Conservation (phyloP, 2,113 vertebrate genomes). For the Toxotes jaculatrix region DNA sequence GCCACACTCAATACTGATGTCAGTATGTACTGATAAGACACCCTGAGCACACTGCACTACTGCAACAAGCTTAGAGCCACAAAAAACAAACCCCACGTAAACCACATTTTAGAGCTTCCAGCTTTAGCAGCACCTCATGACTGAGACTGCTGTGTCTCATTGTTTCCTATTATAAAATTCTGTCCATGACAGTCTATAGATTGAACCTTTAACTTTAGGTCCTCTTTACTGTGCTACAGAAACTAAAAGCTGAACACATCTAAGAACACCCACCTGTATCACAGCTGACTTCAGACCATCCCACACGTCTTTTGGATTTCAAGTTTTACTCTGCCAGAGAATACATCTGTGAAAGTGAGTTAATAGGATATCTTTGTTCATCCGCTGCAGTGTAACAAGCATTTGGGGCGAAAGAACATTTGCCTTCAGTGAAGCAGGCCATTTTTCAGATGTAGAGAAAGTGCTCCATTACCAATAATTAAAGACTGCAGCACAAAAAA, state of each 20-base stretch:
- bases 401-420: not conserved
- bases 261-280: not conserved
- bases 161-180: not conserved
- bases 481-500: not conserved
- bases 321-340: not conserved
- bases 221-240: not conserved
- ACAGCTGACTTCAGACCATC: not conserved
- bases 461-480: conserved; percentile 5
- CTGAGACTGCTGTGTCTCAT: not conserved
- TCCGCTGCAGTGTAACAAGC: not conserved
- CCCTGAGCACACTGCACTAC: not conserved
- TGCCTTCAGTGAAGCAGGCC: not conserved
- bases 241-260: not conserved
- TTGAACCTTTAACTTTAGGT: not conserved
- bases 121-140: not conserved
- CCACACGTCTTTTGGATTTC: not conserved
- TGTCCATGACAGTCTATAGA: not conserved
- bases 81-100: not conserved
- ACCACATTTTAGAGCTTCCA: not conserved
- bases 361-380: not conserved
- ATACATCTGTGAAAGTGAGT: not conserved
- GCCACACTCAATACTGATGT: not conserved
- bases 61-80: not conserved
- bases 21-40: not conserved
- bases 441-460: not conserved